Base-by-base conservation (phyloP, 2,797 vertebrate species). In the Synanceia verrucosa region DNA sequence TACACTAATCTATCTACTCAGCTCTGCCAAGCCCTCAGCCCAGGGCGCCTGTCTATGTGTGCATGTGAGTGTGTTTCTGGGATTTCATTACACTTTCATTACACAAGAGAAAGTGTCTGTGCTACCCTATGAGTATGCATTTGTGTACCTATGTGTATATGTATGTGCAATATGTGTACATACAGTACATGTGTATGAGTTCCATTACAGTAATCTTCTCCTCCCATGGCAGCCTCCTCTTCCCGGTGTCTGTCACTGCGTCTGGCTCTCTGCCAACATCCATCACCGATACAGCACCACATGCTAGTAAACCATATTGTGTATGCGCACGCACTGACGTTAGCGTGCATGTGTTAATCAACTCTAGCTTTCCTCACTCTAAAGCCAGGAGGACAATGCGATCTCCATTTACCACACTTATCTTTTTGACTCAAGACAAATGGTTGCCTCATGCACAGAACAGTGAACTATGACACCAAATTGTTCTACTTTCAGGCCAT, bases 1-100 rank as follows among this genome's bases (percentile, higher is more conserved):
- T 91, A 88, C 91, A 90, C 90, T 91, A 92, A 91, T 93, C 91
- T 88, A 91, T 91, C 87, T 85, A 79, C 83, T 85, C 59, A 64
- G 76, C 73, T 81, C 77, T 90, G 90, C 89, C 89, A 92, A 92
- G 79, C 83, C 86, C 85, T 89, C 69, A 83, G 86, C 88, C 81
- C 77, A 79, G 80, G 79, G 84, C 82, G 65, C 61, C 34, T 53
- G n/a, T 58, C 57, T 68, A 53, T 60, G 57, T 31, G 44, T 51
- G 57, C 50, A 48, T 71, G 52, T 37, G 76, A 65, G 72, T 56
- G 69, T 73, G 68, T 60, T 34, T 65, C 52, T 66, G 44, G 44
- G 48, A 61, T 84, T 85, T 82, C 78, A 79, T 83, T 75, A 84
- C 78, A 62, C 64, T 83, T 86, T 75, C 74, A 79, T 70, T 70